phyloP scores from a whole-genome alignment of 2,888 invertebrate species.

The Phyllotreta striolata region DNA sequence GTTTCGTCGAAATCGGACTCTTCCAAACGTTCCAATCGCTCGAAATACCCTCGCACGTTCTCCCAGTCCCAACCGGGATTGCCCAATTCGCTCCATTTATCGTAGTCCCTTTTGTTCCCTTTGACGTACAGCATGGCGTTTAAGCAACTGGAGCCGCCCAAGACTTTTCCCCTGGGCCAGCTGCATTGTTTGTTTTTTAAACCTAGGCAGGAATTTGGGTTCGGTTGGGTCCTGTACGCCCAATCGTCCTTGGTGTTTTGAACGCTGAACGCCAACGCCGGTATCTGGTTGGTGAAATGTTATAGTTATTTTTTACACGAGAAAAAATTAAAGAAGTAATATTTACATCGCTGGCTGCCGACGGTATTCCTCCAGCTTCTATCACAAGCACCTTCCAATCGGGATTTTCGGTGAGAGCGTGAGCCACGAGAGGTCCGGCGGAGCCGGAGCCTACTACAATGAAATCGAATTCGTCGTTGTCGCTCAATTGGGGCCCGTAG shows the following conservation, averaged over 20 bases:
- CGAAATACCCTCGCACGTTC: slow-evolving; percentile 62
- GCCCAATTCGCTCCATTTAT: slow-evolving; percentile 68
- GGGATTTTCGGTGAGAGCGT: slow-evolving; percentile 60
- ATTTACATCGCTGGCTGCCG: slow-evolving; percentile 58
- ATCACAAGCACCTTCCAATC: slow-evolving; percentile 63
- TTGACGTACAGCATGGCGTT: slow-evolving; percentile 73
- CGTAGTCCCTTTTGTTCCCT: slow-evolving; percentile 71
- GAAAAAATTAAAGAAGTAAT: too few relatives aligned
- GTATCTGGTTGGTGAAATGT: slow-evolving; percentile 51
- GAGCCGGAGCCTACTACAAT: slow-evolving; percentile 64
- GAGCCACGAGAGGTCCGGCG: slow-evolving; percentile 65
- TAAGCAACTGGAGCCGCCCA: slow-evolving; percentile 72
- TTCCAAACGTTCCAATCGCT: slow-evolving; percentile 45
- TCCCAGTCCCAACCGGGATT: slow-evolving; percentile 70
- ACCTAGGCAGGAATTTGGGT: slow-evolving; percentile 57
- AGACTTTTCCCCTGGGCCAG: slow-evolving; percentile 69
- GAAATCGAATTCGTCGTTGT: slow-evolving; percentile 61
- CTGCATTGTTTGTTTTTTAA: slow-evolving; percentile 58
- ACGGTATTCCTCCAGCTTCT: slow-evolving; percentile 65
- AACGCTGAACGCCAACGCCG: slow-evolving; percentile 55
- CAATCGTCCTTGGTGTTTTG: slow-evolving; percentile 53
- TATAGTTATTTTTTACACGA: too few relatives aligned
- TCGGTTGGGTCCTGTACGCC: slow-evolving; percentile 63
- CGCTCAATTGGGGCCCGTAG: slow-evolving; percentile 40
- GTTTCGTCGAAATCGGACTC: slow-evolving; percentile 38